Percentiles rank a stretch among this genome's conserved stretches.
Conservation (phyloP, 1,140 invertebrate species). For the Atopsyche davidsoni region DNA sequence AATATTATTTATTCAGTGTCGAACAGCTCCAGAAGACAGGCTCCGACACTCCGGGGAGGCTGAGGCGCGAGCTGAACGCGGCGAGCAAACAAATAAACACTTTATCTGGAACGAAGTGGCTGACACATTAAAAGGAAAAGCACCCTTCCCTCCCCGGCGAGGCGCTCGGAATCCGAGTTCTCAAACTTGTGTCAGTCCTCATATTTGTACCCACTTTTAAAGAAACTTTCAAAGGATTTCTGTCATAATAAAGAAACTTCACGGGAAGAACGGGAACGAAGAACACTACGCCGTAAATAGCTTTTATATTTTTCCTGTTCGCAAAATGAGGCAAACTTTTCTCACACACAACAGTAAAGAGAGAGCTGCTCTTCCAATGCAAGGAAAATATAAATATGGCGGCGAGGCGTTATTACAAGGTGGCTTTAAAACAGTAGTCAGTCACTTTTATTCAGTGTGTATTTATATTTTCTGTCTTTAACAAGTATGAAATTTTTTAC, state of each 20-base stretch:
- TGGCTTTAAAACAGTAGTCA: too few species aligned
- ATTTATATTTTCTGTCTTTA: too few species aligned
- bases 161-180: not conserved
- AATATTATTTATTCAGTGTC: too few species aligned
- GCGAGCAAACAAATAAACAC: constrained; percentile 10
- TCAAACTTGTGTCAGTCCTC: constrained; percentile 3
- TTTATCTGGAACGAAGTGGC: not conserved
- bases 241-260: constrained; percentile 22
- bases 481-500: too few species aligned
- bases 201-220: constrained; percentile 10
- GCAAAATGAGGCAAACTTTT: constrained; percentile 5
- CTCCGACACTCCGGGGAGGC: too few species aligned
- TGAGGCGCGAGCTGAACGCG: not conserved
- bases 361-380: too few species aligned
- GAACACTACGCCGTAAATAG: constrained; percentile 14
- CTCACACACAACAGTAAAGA: too few species aligned
- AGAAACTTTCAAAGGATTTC: constrained; percentile 21
- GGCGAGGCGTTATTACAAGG: too few species aligned
- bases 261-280: constrained; percentile 16
- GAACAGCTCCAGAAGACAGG: too few species aligned
- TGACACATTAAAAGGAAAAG: constrained; percentile 9
- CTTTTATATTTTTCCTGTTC: constrained; percentile 20
- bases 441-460: too few species aligned
- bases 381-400: too few species aligned
- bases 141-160: not conserved